Evolutionary conservation across 2,797 vertebrate genomes (phyloP).

Genomic region (Melanogrammus aeglefinus): DNA sequence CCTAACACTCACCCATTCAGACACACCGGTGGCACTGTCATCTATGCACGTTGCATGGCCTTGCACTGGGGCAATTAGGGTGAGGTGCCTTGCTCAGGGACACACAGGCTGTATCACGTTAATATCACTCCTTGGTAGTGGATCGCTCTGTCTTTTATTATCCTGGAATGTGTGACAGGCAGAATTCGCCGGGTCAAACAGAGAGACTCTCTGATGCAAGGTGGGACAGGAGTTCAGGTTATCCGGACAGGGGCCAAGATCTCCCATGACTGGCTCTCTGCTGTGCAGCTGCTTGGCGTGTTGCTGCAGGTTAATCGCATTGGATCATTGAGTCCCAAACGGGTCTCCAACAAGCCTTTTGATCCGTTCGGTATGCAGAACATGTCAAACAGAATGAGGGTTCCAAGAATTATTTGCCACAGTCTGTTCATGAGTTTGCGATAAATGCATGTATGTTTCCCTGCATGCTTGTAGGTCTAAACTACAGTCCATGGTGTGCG

Average conservation of each 20-base stretch:
- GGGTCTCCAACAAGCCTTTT: slow-evolving; percentile 40
- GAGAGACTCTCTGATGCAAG: slow-evolving; percentile 36
- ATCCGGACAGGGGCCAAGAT: slow-evolving; percentile 46
- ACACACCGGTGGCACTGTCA: no score
- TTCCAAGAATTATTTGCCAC: not conserved
- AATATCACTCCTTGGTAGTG: slow-evolving; percentile 23
- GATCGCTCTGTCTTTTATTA: slow-evolving; percentile 35
- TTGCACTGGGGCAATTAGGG: no score
- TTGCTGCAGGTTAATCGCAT: slow-evolving; percentile 44
- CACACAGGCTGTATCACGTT: slow-evolving; percentile 19
- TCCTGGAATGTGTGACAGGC: slow-evolving; percentile 43
- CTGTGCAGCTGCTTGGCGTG: slow-evolving; percentile 38
- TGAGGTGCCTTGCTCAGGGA: no score
- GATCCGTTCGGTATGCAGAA: slow-evolving; percentile 41
- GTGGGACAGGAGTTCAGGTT: slow-evolving; percentile 22
- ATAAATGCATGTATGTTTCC: not conserved
- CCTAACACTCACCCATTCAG: not conserved
- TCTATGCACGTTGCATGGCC: no score
- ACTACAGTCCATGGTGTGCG: not conserved
- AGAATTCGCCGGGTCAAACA: slow-evolving; percentile 35
- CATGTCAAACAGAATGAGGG: slow-evolving; percentile 47
- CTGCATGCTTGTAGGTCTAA: not conserved
- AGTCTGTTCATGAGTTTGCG: not conserved
- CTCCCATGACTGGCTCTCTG: slow-evolving; percentile 36
- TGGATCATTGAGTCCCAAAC: slow-evolving; percentile 47